phyloP scores from a whole-genome alignment of 2,797 vertebrate species.

The Paramormyrops hopkinsi region DNA sequence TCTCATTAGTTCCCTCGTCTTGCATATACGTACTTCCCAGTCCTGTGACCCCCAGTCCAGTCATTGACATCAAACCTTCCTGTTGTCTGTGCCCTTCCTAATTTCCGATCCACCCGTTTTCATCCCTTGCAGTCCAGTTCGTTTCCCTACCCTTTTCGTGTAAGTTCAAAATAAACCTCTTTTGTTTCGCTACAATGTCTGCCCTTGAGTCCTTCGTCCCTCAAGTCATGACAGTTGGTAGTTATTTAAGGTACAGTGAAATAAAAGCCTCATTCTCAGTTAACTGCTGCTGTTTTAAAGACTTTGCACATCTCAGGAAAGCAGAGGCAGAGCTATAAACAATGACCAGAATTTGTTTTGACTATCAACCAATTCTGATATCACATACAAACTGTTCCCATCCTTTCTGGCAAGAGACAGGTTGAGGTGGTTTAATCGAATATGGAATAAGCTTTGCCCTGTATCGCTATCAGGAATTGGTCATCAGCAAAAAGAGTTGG shows the following conservation, averaged over 20 bases:
- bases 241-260: neutral
- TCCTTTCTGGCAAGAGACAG: neutral
- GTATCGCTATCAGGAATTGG: neutral
- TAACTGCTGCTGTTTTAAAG: neutral
- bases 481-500: neutral
- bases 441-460: neutral
- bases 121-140: neutral
- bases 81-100: neutral
- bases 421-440: neutral
- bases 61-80: neutral
- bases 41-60: neutral
- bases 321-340: neutral
- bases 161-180: neutral
- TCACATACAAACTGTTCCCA: neutral
- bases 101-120: neutral
- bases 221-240: neutral
- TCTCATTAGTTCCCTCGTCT: neutral
- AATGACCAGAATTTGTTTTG: slow-evolving; percentile 12
- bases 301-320: slow-evolving; percentile 3
- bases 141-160: neutral
- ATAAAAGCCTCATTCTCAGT: neutral
- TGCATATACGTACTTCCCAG: neutral
- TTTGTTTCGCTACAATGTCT: neutral
- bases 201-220: neutral
- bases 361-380: slow-evolving; percentile 4